Conservation (phyloP, 1,140 invertebrate genomes). For the Drosophila subpulchrella region DNA sequence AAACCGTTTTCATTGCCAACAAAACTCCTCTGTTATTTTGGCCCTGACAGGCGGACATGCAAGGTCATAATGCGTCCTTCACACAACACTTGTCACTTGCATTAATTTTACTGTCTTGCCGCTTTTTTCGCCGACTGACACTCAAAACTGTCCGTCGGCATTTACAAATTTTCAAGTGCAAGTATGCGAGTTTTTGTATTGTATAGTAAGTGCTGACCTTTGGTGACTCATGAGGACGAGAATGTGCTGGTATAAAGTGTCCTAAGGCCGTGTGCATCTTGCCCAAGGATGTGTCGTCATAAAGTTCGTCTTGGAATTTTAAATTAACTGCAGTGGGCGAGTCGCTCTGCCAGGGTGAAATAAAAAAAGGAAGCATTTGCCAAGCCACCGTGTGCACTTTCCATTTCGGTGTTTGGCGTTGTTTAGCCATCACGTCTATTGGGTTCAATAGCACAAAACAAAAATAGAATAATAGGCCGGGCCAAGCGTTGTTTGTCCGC, state of each 20-base stretch:
- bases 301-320: slow-evolving; percentile 48
- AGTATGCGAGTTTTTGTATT: slow-evolving; percentile 31
- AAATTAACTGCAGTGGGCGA: slow-evolving; percentile 57
- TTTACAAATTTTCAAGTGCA: slow-evolving; percentile 71
- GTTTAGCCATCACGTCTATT: slow-evolving; percentile 42
- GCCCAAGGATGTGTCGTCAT: slow-evolving; percentile 58
- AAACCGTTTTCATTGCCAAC: slow-evolving; percentile 13
- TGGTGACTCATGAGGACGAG: slow-evolving; percentile 41
- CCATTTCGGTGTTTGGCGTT: slow-evolving; percentile 46
- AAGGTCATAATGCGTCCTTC: slow-evolving; percentile 57
- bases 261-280: slow-evolving; percentile 36
- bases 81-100: slow-evolving; percentile 55
- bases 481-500: slow-evolving; percentile 36
- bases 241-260: slow-evolving; percentile 19
- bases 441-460: slow-evolving; percentile 76
- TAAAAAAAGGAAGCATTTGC: too few species aligned
- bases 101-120: slow-evolving; percentile 61
- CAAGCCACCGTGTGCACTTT: slow-evolving; percentile 28
- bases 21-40: slow-evolving; percentile 10
- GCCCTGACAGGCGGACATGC: slow-evolving; percentile 34
- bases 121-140: slow-evolving; percentile 27
- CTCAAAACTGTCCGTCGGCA: slow-evolving; percentile 43
- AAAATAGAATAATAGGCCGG: slow-evolving; percentile 72
- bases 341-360: background rate
- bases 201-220: slow-evolving; percentile 56